Evolutionary conservation across 2,797 vertebrate species (phyloP).

Genomic region (Hydrocynus forskahlii): DNA sequence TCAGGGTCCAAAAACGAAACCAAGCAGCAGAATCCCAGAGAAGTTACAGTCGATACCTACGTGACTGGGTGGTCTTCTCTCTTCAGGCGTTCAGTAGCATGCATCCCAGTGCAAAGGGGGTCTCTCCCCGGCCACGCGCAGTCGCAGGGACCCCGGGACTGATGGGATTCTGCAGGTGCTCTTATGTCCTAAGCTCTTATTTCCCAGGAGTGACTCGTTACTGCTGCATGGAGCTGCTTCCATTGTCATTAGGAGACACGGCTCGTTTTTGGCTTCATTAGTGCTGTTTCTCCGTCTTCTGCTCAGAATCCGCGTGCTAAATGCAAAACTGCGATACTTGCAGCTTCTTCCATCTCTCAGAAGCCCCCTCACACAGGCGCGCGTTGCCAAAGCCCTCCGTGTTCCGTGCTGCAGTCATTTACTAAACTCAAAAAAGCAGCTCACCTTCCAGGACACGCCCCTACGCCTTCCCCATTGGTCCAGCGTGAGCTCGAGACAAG

Average conservation of each 20-base stretch:
- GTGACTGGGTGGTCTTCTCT: slow-evolving; percentile 31
- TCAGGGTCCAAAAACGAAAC: slow-evolving; percentile 55
- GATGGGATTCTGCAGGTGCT: slow-evolving; percentile 70
- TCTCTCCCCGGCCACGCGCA: slow-evolving; percentile 67
- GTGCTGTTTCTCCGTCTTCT: not conserved
- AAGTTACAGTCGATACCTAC: slow-evolving; percentile 53
- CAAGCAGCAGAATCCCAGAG: slow-evolving; percentile 61
- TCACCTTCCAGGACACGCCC: slow-evolving; percentile 74
- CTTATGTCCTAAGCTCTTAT: slow-evolving; percentile 63
- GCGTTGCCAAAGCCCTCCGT: slow-evolving; percentile 74
- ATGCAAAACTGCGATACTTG: slow-evolving; percentile 60
- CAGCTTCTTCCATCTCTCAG: slow-evolving; percentile 72
- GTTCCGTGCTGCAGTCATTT: slow-evolving; percentile 98
- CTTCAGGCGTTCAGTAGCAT: slow-evolving; percentile 58
- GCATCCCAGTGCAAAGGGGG: slow-evolving; percentile 64
- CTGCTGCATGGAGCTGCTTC: slow-evolving; percentile 84
- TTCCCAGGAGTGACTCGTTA: slow-evolving; percentile 83
- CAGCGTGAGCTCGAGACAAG: slow-evolving; percentile 7
- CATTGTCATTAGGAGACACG: slow-evolving; percentile 84
- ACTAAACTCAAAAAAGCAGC: slow-evolving; percentile 88
- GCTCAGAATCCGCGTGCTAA: slow-evolving; percentile 45
- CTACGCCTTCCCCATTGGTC: slow-evolving; percentile 70
- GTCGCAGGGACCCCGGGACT: slow-evolving; percentile 65
- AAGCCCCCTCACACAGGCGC: slow-evolving; percentile 55
- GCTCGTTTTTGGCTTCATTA: slow-evolving; percentile 64